Percentiles rank a stretch among this genome's conserved stretches.
Conservation (phyloP, 2,113 vertebrate species). For the Alexandromys fortis region DNA sequence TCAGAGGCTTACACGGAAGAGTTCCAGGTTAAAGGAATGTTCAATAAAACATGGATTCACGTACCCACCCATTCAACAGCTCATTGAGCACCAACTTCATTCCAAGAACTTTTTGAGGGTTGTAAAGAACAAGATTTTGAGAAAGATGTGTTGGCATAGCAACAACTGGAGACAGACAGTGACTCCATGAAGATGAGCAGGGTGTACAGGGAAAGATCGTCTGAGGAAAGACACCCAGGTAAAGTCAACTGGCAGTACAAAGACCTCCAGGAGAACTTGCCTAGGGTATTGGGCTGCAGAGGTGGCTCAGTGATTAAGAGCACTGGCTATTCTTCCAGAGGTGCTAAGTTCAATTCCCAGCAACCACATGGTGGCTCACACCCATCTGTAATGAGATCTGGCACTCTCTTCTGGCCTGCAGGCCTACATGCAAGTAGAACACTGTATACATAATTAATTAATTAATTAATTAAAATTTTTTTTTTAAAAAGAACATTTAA, state of each 20-base stretch:
- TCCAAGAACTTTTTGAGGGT: neutral
- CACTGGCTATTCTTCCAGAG: too few species aligned
- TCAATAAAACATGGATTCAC: neutral
- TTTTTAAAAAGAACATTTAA: too few species aligned
- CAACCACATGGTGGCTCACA: too few species aligned
- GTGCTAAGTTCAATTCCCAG: too few species aligned
- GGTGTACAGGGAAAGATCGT: accelerated
- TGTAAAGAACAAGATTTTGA: neutral
- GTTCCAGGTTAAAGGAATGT: neutral
- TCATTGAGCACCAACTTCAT: neutral
- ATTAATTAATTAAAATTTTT: too few species aligned
- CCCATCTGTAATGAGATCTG: too few species aligned
- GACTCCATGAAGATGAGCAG: neutral
- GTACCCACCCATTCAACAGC: neutral
- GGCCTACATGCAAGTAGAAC: too few species aligned
- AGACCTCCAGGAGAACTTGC: neutral
- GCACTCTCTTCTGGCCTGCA: too few species aligned
- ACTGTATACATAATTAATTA: too few species aligned
- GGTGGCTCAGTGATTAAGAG: too few species aligned
- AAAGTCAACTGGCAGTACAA: neutral
- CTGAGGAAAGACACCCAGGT: neutral
- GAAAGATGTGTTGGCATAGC: neutral
- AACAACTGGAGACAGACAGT: too few species aligned
- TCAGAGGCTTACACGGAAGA: neutral
- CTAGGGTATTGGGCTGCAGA: neutral